Evolutionary conservation across 2,113 vertebrate genomes (phyloP).

Genomic region (Meles meles): DNA sequence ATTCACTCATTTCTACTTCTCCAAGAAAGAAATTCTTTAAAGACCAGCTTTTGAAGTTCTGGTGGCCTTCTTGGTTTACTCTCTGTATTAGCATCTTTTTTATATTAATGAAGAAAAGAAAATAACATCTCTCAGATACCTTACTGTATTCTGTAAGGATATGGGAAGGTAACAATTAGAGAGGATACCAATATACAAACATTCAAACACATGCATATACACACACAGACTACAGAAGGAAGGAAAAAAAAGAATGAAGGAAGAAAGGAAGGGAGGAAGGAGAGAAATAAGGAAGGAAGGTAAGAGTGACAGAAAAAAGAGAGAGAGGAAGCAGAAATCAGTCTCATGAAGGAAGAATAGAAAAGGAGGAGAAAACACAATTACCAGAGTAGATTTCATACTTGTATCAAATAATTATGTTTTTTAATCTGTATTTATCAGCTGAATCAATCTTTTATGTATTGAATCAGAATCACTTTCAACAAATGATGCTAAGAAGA

Average conservation of each 20-base stretch:
- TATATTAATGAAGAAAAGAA: not conserved
- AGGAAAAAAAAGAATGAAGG: not conserved
- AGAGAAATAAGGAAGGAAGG: not conserved
- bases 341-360: not conserved
- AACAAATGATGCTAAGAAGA: not conserved
- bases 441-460: not conserved
- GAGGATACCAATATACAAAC: not conserved
- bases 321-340: not conserved
- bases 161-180: not conserved
- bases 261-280: not conserved
- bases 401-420: not conserved
- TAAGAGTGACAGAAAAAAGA: not conserved
- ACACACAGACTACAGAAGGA: not conserved
- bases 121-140: not conserved
- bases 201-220: not conserved
- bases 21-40: not conserved
- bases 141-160: not conserved
- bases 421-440: not conserved
- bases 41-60: not conserved
- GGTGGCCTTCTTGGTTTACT: not conserved
- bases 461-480: not conserved
- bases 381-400: not conserved
- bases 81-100: not conserved
- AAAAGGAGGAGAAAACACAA: not conserved
- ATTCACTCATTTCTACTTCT: not conserved